Conservation (phyloP, 2,888 invertebrate species). For the Pristionchus fissidentatus region DNA sequence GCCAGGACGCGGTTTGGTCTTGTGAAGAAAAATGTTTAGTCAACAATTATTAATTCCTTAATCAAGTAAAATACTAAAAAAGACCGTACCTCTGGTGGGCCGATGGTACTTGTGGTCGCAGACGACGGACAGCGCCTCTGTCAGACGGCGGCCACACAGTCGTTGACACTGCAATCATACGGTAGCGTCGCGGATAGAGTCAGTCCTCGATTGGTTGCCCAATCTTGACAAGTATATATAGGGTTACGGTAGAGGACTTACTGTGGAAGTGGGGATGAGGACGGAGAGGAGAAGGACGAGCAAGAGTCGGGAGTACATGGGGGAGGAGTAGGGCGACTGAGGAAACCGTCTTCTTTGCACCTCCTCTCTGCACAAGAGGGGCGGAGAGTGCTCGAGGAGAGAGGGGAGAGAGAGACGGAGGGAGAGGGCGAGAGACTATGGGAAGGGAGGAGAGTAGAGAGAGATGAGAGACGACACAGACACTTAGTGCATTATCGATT, state of each 20-base stretch:
- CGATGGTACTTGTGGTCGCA: constrained; percentile 43
- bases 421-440: not conserved
- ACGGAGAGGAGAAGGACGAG: not conserved
- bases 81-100: constrained; percentile 21
- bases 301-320: not conserved
- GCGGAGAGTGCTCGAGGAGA: constrained; percentile 2
- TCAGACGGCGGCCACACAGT: constrained; percentile 42
- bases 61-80: not conserved
- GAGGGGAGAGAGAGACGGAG: not conserved
- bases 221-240: too few species aligned
- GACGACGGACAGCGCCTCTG: constrained; percentile 27
- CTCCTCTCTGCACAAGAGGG: not conserved
- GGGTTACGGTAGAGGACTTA: constrained; percentile 22
- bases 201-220: too few species aligned
- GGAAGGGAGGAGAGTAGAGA: not conserved
- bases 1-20: too few species aligned
- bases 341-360: constrained; percentile 28
- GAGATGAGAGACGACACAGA: not conserved
- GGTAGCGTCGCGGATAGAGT: not conserved
- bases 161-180: not conserved
- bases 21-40: too few species aligned
- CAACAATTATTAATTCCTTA: not conserved
- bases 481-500: constrained; percentile 6
- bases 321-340: not conserved
- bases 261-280: not conserved